A percentile compares a stretch with the other conserved stretches of the same genome.
These are phyloP conservation scores for Philopedon plagiatum DNA, from an alignment of 2,888 invertebrate genomes.

Conservation along the genomic window DNA sequence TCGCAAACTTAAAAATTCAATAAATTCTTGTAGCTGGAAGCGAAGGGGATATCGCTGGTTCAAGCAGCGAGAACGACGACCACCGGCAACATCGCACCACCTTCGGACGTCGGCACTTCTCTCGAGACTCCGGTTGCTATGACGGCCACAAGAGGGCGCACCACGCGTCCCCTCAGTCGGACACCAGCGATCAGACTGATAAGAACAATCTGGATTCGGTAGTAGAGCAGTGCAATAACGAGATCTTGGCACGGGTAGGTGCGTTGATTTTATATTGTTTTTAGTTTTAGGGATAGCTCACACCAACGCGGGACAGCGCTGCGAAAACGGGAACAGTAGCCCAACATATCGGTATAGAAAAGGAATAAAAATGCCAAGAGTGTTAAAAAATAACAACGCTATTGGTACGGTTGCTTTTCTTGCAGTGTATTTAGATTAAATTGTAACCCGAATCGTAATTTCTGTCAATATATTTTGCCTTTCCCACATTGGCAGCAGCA, in stretches of 20 bases:
- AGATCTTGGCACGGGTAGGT: conserved; percentile 72
- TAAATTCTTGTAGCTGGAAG: conserved; percentile 75
- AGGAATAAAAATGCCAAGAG: too few species aligned
- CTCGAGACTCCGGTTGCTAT: conserved; percentile 87
- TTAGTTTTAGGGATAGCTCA: too few species aligned
- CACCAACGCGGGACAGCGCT: too few species aligned
- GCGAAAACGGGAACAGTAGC: too few species aligned
- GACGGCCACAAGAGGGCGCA: conserved; percentile 70
- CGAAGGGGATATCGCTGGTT: conserved; percentile 84
- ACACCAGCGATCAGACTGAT: conserved; percentile 69
- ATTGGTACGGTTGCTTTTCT: too few species aligned
- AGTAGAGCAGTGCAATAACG: conserved; percentile 74
- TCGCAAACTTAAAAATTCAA: neutral
- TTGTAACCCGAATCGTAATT: too few species aligned
- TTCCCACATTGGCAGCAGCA: too few species aligned
- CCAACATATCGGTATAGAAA: too few species aligned
- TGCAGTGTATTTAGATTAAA: too few species aligned
- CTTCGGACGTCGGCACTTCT: conserved; percentile 85
- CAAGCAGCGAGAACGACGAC: conserved; percentile 84
- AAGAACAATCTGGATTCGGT: conserved; percentile 74
- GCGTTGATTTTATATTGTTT: conserved; percentile 16
- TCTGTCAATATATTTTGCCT: too few species aligned
- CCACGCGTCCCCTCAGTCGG: conserved; percentile 70
- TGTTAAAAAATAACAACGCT: too few species aligned
- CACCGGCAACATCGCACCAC: conserved; percentile 70